phyloP scores from a whole-genome alignment of 2,797 vertebrate genomes.

The Melanotaenia nigrans region DNA sequence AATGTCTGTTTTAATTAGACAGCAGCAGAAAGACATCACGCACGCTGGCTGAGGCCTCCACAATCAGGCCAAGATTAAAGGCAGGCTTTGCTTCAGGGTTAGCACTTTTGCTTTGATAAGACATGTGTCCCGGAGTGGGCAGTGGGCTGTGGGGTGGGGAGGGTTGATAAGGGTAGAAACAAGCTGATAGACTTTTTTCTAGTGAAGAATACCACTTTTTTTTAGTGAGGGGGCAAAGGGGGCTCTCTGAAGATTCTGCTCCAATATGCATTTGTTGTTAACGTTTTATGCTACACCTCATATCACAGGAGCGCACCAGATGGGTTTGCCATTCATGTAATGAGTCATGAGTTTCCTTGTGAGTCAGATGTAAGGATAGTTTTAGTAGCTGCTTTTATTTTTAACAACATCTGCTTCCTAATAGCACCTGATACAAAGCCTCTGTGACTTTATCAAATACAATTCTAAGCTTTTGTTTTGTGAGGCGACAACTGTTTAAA shows the following conservation, averaged over 20 bases:
- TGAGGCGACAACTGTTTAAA: conserved; percentile 42
- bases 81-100: conserved; percentile 73
- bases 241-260: conserved; percentile 31
- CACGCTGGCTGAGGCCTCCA: conserved; percentile 84
- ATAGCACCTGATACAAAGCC: conserved; percentile 28
- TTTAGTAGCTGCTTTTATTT: conserved; percentile 42
- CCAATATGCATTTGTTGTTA: conserved; percentile 57
- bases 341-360: conserved; percentile 67
- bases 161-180: conserved; percentile 53
- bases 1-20: conserved; percentile 95
- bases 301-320: conserved; percentile 47
- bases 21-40: conserved; percentile 85
- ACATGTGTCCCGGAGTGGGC: conserved; percentile 64
- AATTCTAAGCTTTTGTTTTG: conserved; percentile 48
- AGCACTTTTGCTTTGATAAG: conserved; percentile 72
- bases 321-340: conserved; percentile 54
- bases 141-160: conserved; percentile 34
- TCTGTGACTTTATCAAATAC: conserved; percentile 29
- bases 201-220: conserved; percentile 59
- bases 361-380: conserved; percentile 46
- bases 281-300: conserved; percentile 25
- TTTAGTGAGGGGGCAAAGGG: conserved; percentile 45
- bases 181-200: conserved; percentile 46
- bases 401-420: conserved; percentile 25
- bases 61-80: conserved; percentile 93